Evolutionary conservation across 2,888 invertebrate species (phyloP).

Genomic region (Xestia sexstrigata): DNA sequence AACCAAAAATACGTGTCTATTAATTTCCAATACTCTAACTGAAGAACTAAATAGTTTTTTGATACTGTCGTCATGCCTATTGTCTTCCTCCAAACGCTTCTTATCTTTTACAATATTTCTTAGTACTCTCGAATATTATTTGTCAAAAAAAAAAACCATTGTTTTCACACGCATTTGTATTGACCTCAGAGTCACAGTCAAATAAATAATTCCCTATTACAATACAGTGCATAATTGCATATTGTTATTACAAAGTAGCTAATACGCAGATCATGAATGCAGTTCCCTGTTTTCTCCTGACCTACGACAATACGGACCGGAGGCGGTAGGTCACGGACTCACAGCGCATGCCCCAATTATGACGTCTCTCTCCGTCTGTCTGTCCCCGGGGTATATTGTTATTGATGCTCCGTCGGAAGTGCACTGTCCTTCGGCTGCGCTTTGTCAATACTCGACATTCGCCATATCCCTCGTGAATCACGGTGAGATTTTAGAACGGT

Average conservation of each 20-base stretch:
- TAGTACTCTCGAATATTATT: background rate
- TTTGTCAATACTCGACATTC: background rate
- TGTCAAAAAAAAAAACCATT: too few species aligned
- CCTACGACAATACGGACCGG: constrained; percentile 27
- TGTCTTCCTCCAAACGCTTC: background rate
- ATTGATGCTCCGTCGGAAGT: constrained; percentile 15
- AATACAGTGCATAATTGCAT: constrained; percentile 13
- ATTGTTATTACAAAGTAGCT: background rate
- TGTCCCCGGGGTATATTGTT: constrained; percentile 13
- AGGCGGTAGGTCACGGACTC: constrained; percentile 16
- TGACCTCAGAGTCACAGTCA: background rate
- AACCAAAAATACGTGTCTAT: too few species aligned
- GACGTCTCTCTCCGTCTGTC: background rate
- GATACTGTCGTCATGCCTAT: too few species aligned
- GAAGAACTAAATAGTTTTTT: too few species aligned
- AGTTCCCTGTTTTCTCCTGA: constrained; percentile 26
- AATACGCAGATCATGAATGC: background rate
- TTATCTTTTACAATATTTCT: background rate
- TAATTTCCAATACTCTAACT: too few species aligned
- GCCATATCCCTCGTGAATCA: too few species aligned
- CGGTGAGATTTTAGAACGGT: background rate
- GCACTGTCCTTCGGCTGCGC: constrained; percentile 2
- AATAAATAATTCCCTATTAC: constrained; percentile 2
- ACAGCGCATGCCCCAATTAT: constrained; percentile 41
- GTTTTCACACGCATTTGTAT: background rate